These are phyloP conservation scores for Chaenogobius annularis DNA, from an alignment of 2,113 vertebrate genomes.

Conservation along the genomic window DNA sequence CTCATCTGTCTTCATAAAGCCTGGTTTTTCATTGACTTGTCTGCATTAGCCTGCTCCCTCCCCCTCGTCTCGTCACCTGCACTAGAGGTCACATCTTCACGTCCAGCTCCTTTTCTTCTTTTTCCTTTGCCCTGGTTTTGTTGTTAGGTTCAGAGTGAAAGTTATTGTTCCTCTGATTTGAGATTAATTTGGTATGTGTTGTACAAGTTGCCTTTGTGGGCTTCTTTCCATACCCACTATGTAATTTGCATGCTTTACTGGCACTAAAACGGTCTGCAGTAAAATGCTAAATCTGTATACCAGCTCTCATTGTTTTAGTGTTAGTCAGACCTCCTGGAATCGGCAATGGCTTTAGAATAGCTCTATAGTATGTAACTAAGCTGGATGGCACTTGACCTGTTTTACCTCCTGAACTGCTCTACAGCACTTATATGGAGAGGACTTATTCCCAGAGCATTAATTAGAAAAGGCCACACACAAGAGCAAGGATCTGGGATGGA, in stretches of 20 bases:
- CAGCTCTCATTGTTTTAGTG: neutral
- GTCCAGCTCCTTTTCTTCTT: slow-evolving; percentile 49
- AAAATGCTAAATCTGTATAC: neutral
- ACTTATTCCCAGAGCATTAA: slow-evolving; percentile 35
- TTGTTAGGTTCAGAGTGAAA: slow-evolving; percentile 55
- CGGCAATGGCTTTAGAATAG: neutral
- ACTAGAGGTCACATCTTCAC: slow-evolving; percentile 54
- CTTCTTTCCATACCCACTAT: slow-evolving; percentile 31
- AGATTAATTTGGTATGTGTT: slow-evolving; percentile 44
- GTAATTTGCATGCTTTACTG: slow-evolving; percentile 23
- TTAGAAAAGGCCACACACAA: slow-evolving; percentile 29
- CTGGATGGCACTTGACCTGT: slow-evolving; percentile 41
- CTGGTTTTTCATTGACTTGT: slow-evolving; percentile 51
- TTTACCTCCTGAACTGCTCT: slow-evolving; percentile 33
- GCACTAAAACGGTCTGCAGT: slow-evolving; percentile 24
- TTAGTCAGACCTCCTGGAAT: neutral
- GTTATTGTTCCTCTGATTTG: slow-evolving; percentile 59
- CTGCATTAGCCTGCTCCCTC: slow-evolving; percentile 41
- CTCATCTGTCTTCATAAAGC: slow-evolving; percentile 69
- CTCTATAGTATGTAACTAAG: neutral
- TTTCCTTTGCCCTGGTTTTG: slow-evolving; percentile 35
- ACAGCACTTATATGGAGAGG: slow-evolving; percentile 16
- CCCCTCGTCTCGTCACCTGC: slow-evolving; percentile 50
- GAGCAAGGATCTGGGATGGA: slow-evolving; percentile 18
- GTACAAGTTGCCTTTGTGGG: slow-evolving; percentile 32